Base-by-base conservation (phyloP, 1,140 invertebrate species). In the Drosophila eugracilis region DNA sequence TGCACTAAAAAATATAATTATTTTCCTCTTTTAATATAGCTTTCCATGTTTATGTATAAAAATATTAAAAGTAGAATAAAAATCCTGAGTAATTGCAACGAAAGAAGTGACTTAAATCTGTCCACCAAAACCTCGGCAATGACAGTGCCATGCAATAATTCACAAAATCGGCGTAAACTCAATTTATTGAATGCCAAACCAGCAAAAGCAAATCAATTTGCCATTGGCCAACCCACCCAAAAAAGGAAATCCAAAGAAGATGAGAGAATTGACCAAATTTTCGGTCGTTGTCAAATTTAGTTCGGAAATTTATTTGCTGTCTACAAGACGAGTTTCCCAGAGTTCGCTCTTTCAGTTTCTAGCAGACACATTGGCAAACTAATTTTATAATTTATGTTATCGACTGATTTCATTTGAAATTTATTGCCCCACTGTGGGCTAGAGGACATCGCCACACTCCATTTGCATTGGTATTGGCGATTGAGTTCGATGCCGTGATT, bases 311-410 rank as follows among this genome's bases (percentile, higher is more conserved):
- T 74, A 74, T 75, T 75, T 74, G 70, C 45, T 74, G 60, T 58
- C 48, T 14, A 19, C 30, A 42, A 36, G 72, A 66, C 59, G 59
- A 75, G 37, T 22, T 7, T 10, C 17, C n/a, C 6, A 3, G 14
- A 9, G 14, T 3, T 17, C 14, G 2, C 36, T 15, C 14, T 36
- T 36, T 5, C 36, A 37, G 36, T 36, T 36, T 5, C 4, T 14
- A 36, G 34, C 14, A 52, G 60, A 74, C 50, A 48, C 47, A 53
- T 69, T 69, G 53, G 72, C 39, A 76, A 76, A 76, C 72, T 76
- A 69, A 76, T 76, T 76, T 76, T 76, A 76, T 76, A 76, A 76
- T 76, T 69, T 76, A 75, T 76, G 72, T 75, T 69, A 75, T 69
- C 73, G 73, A 76, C 62, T 48, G 72, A 26, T 60, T 75, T 75